phyloP scores from a whole-genome alignment of 2,888 invertebrate genomes.

The Coecobrya sp. region DNA sequence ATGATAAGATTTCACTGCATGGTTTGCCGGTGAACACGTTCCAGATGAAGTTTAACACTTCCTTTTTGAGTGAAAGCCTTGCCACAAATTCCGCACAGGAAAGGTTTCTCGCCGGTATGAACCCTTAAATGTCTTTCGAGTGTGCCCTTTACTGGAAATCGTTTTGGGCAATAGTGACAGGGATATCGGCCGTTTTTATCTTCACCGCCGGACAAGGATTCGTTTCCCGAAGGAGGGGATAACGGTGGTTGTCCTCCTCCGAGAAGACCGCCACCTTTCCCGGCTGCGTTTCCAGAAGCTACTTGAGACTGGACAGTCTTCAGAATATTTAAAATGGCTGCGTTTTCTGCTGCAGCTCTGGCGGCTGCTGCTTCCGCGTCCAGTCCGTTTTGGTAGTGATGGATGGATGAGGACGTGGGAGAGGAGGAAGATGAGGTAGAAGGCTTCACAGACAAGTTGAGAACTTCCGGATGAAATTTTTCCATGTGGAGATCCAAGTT shows the following conservation, averaged over 20 bases:
- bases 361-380: constrained; percentile 70
- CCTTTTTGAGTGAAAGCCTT: constrained; percentile 82
- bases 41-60: constrained; percentile 79
- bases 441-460: constrained; percentile 71
- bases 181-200: constrained; percentile 71
- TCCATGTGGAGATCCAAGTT: constrained; percentile 81
- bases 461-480: constrained; percentile 80
- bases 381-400: constrained; percentile 54
- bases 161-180: constrained; percentile 75
- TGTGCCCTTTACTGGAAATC: constrained; percentile 76
- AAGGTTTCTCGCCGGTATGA: constrained; percentile 73
- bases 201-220: constrained; percentile 58
- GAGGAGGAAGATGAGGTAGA: constrained; percentile 68
- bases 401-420: constrained; percentile 38
- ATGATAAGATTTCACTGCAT: constrained; percentile 19
- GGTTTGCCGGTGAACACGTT: constrained; percentile 78
- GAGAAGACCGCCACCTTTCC: constrained; percentile 6
- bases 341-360: constrained; percentile 66
- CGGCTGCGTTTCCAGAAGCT: constrained; percentile 40
- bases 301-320: constrained; percentile 69
- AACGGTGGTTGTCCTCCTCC: background rate
- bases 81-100: constrained; percentile 71
- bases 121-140: constrained; percentile 69
- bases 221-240: constrained; percentile 47
- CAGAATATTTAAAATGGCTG: constrained; percentile 75